phyloP scores from a whole-genome alignment of 2,797 vertebrate genomes.

The Semaprochilodus insignis region DNA sequence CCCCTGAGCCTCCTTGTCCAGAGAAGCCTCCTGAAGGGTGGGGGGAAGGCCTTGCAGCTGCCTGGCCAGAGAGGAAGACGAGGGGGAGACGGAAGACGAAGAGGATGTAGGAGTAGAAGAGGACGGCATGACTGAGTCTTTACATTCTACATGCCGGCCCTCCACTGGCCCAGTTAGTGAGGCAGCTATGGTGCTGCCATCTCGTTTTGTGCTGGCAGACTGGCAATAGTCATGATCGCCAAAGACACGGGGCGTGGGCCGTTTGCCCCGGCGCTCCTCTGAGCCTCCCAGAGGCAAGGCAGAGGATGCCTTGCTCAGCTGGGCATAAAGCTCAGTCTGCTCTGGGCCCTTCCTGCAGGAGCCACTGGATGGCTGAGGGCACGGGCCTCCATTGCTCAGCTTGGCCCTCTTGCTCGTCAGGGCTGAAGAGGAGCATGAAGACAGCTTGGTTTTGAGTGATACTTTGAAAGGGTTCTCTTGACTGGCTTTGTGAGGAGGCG shows the following conservation, averaged over 20 bases:
- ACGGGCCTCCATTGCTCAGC: slow-evolving; percentile 85
- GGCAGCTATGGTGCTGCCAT: slow-evolving; percentile 67
- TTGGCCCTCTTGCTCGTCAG: slow-evolving; percentile 91
- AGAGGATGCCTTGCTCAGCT: slow-evolving; percentile 91
- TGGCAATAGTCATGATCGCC: slow-evolving; percentile 99
- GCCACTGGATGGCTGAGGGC: slow-evolving; percentile 84
- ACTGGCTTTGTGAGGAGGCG: slow-evolving; percentile 99
- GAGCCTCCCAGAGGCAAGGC: slow-evolving; percentile 79
- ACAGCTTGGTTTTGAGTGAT: slow-evolving; percentile 95
- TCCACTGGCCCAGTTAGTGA: slow-evolving; percentile 82
- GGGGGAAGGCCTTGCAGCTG: slow-evolving; percentile 82
- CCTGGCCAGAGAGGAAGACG: slow-evolving; percentile 79
- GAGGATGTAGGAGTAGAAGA: slow-evolving; percentile 74
- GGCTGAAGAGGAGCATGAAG: slow-evolving; percentile 92
- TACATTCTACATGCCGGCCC: slow-evolving; percentile 88
- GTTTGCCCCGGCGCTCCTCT: slow-evolving; percentile 89
- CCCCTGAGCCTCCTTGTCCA: slow-evolving; percentile 76
- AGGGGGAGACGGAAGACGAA: slow-evolving; percentile 61
- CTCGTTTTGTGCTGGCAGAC: slow-evolving; percentile 87
- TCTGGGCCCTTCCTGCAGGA: slow-evolving; percentile 88
- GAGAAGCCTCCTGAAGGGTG: slow-evolving; percentile 78
- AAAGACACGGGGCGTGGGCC: slow-evolving; percentile 86
- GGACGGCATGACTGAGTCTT: slow-evolving; percentile 84
- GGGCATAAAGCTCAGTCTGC: slow-evolving; percentile 94
- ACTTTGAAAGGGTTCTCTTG: slow-evolving; percentile 99